Conservation (phyloP, 2,888 invertebrate genomes). For the Scaeva pyrastri region DNA sequence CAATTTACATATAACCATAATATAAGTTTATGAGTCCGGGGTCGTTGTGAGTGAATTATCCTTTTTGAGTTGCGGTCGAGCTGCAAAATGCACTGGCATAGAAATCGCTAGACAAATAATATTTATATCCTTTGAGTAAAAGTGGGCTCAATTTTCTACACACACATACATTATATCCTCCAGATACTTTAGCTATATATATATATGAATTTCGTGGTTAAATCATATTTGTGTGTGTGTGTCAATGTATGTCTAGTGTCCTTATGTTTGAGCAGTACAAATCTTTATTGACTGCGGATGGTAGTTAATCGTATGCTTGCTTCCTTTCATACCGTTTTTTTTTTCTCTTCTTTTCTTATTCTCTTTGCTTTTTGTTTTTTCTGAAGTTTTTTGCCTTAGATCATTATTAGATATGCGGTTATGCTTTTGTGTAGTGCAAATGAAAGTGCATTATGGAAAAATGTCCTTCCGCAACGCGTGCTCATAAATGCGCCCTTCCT, state of each 20-base stretch:
- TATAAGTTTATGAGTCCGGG: slow-evolving; percentile 65
- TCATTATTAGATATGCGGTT: slow-evolving; percentile 69
- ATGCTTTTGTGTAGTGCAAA: slow-evolving; percentile 59
- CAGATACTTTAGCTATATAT: neutral
- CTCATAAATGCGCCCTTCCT: neutral
- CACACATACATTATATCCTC: neutral
- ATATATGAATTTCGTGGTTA: neutral
- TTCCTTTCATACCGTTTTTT: slow-evolving; percentile 28
- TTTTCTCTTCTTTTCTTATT: neutral
- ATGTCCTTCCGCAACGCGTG: slow-evolving; percentile 53
- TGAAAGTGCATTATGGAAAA: slow-evolving; percentile 65
- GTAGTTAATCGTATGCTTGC: slow-evolving; percentile 65
- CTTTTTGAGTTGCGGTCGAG: slow-evolving; percentile 59
- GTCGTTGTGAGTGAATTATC: slow-evolving; percentile 64
- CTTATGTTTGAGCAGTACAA: slow-evolving; percentile 41
- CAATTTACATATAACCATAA: slow-evolving; percentile 71
- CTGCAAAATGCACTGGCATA: slow-evolving; percentile 60
- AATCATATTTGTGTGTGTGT: neutral
- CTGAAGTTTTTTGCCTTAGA: slow-evolving; percentile 28
- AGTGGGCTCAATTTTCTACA: slow-evolving; percentile 38
- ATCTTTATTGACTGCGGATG: slow-evolving; percentile 75
- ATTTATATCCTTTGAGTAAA: slow-evolving; percentile 58
- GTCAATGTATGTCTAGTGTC: slow-evolving; percentile 25
- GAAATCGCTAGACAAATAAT: slow-evolving; percentile 38
- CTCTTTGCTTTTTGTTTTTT: slow-evolving; percentile 2